Conservation (phyloP, 2,888 invertebrate species). For the Dendrolimus houi region DNA sequence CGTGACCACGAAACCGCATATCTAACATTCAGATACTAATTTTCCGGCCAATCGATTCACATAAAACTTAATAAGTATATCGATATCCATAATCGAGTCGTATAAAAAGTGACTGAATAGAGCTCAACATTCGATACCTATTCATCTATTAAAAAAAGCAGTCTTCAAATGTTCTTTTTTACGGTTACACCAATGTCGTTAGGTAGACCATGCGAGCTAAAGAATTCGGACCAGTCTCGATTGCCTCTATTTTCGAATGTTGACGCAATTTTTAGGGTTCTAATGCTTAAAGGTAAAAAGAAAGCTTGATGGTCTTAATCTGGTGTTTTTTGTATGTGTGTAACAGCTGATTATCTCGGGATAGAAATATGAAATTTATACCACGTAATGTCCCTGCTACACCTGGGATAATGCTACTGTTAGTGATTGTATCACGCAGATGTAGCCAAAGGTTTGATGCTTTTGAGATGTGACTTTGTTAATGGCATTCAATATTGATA, state of each 20-base stretch:
- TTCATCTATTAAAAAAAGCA: constrained; percentile 27
- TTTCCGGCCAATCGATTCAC: constrained; percentile 66
- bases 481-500: too few species aligned
- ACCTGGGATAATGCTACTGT: too few species aligned
- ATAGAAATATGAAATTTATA: too few species aligned
- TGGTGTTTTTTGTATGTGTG: too few species aligned
- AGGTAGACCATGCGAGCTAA: constrained; percentile 52
- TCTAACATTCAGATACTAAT: constrained; percentile 50
- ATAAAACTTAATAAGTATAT: constrained; percentile 71
- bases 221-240: constrained; percentile 56
- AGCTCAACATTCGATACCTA: constrained; percentile 6
- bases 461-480: too few species aligned
- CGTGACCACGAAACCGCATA: constrained; percentile 57
- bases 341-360: too few species aligned
- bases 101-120: constrained; percentile 47
- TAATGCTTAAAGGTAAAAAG: too few species aligned
- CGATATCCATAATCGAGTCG: constrained; percentile 25
- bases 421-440: too few species aligned
- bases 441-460: too few species aligned
- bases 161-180: constrained; percentile 54
- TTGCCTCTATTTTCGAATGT: constrained; percentile 16
- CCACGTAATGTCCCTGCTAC: too few species aligned
- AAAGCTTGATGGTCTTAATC: too few species aligned
- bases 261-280: too few species aligned
- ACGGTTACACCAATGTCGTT: constrained; percentile 62